These are phyloP conservation scores for Aegotheles bennettii DNA, from an alignment of 2,113 vertebrate species.

Conservation along the genomic window DNA sequence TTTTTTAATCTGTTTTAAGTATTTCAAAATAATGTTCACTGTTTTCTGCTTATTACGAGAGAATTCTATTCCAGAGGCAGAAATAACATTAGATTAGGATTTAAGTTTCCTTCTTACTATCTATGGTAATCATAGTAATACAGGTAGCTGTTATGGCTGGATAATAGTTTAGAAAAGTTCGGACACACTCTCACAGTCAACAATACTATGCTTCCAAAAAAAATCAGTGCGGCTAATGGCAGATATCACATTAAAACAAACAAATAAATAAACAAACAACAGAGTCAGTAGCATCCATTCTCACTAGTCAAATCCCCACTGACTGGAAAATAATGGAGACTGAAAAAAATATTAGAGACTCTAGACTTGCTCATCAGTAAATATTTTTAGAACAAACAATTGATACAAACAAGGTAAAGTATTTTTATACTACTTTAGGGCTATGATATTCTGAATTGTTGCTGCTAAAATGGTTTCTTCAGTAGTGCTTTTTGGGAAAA, in stretches of 20 bases:
- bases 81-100: neutral
- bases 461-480: neutral
- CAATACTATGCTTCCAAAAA: neutral
- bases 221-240: neutral
- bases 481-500: neutral
- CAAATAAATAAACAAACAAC: neutral
- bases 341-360: neutral
- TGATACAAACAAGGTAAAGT: neutral
- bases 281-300: neutral
- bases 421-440: neutral
- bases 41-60: neutral
- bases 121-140: neutral
- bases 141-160: neutral
- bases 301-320: neutral
- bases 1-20: neutral
- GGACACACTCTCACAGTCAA: neutral
- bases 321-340: neutral
- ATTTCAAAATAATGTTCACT: neutral
- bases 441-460: neutral
- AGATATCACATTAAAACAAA: neutral
- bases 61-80: neutral
- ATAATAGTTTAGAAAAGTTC: neutral
- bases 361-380: neutral
- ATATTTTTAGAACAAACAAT: neutral
- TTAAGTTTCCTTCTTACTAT: neutral